A percentile compares a stretch with the other conserved stretches of the same genome.
phyloP scores from a whole-genome alignment of 2,888 invertebrate genomes.

The Drosophila seclusa region DNA sequence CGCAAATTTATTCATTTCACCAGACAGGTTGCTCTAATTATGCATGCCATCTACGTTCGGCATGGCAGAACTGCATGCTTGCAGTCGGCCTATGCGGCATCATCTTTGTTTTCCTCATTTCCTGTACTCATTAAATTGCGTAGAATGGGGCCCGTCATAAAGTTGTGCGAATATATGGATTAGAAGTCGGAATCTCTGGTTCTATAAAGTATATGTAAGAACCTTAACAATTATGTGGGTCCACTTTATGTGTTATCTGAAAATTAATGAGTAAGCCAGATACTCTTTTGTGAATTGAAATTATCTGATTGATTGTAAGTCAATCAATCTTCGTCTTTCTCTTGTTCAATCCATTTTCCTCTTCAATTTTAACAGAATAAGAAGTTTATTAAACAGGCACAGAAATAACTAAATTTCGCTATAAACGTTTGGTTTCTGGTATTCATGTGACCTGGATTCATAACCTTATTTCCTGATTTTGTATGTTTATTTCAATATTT shows the following conservation, averaged over 20 bases:
- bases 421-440: background rate
- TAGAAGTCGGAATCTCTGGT: background rate
- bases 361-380: background rate
- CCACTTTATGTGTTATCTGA: background rate
- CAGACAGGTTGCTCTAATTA: slow-evolving; percentile 75
- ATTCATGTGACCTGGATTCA: background rate
- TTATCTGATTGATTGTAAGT: background rate
- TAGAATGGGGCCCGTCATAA: slow-evolving; percentile 4
- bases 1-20: slow-evolving; percentile 70
- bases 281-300: background rate
- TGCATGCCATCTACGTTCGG: slow-evolving; percentile 44
- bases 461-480: background rate
- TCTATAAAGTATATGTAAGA: background rate
- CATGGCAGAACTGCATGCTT: slow-evolving; percentile 10
- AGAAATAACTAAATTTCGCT: background rate
- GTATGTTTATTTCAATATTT: background rate
- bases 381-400: no score
- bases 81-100: slow-evolving; percentile 15
- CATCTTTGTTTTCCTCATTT: slow-evolving; percentile 3
- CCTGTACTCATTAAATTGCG: background rate
- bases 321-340: background rate
- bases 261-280: background rate
- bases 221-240: background rate
- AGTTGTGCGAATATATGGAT: background rate
- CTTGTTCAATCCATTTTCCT: background rate